Conservation (phyloP, 2,797 vertebrate species). For the Typhlichthys eigenmanni region DNA sequence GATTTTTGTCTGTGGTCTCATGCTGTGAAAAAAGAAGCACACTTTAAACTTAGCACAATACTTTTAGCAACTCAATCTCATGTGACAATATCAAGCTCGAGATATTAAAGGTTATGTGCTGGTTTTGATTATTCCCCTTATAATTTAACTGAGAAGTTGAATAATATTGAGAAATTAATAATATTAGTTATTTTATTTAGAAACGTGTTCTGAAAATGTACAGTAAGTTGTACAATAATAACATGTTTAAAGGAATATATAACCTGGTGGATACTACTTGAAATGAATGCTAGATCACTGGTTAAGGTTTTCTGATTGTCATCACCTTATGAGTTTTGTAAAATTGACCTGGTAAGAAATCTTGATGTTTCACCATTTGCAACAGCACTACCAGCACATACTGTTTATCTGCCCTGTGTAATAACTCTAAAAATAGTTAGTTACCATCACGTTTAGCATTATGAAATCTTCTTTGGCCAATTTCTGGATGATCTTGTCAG, state of each 20-base stretch:
- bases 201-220: neutral
- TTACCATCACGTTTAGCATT: conserved; percentile 76
- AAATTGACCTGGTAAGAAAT: neutral
- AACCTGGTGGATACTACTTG: no score
- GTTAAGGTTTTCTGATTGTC: neutral
- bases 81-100: no score
- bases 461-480: conserved; percentile 75
- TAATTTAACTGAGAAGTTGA: no score
- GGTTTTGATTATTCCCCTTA: no score
- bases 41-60: neutral
- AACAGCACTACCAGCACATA: neutral
- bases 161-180: no score
- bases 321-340: neutral
- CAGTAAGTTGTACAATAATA: no score
- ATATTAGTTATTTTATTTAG: no score
- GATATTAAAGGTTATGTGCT: neutral
- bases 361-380: neutral
- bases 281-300: no score
- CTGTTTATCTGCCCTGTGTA: neutral
- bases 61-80: neutral
- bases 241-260: no score
- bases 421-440: neutral
- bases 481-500: conserved; percentile 62
- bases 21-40: conserved; percentile 63
- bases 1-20: conserved; percentile 81